These are phyloP conservation scores for Scatophagus argus DNA, from an alignment of 2,113 vertebrate genomes.

Conservation along the genomic window DNA sequence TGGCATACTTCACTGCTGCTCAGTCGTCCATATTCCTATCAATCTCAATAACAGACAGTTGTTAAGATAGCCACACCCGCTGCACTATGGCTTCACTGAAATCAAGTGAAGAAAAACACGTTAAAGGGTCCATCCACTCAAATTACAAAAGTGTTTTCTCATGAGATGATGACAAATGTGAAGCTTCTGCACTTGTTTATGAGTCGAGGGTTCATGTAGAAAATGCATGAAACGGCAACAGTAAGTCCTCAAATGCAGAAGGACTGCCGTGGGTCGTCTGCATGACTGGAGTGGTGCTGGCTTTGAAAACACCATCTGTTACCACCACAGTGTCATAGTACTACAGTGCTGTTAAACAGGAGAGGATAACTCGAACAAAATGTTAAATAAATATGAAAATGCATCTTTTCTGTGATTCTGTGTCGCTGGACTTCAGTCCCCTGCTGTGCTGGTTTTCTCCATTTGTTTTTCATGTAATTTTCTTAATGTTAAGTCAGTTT, in stretches of 20 bases:
- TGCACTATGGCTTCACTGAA: background rate
- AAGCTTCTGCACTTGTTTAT: background rate
- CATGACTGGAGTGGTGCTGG: slow-evolving; percentile 11
- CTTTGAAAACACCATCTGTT: slow-evolving; percentile 33
- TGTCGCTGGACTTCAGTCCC: background rate
- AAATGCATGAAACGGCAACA: background rate
- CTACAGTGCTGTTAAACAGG: background rate
- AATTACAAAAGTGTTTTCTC: background rate
- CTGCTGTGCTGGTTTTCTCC: background rate
- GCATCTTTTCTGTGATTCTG: background rate
- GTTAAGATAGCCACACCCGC: slow-evolving; percentile 31
- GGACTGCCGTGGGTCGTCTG: background rate
- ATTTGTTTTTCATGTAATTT: no score
- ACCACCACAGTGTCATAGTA: background rate
- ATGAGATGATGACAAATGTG: background rate
- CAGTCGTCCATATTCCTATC: slow-evolving; percentile 46
- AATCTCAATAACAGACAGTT: slow-evolving; percentile 49
- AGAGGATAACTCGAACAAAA: background rate
- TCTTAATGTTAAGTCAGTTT: no score
- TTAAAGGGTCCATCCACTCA: background rate
- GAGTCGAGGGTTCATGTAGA: background rate
- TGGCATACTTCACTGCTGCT: slow-evolving; percentile 39
- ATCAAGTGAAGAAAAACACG: background rate
- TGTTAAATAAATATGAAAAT: background rate
- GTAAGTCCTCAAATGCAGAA: background rate